These are phyloP conservation scores for Plutomurus gul DNA, from an alignment of 1,140 invertebrate species.

Conservation along the genomic window DNA sequence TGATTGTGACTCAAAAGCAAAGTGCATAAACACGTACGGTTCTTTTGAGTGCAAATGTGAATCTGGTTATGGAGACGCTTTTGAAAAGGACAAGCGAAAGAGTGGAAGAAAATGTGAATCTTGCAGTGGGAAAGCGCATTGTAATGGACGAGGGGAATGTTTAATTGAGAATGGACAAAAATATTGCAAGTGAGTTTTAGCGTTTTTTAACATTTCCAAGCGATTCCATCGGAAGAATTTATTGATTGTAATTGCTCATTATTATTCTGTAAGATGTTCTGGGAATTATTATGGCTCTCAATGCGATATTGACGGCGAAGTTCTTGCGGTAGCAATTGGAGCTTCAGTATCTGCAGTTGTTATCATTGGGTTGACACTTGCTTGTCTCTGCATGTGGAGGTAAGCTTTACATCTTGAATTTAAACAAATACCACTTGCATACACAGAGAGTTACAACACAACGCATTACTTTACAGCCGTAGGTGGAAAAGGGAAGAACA, in stretches of 20 bases:
- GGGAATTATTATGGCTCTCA: constrained; percentile 84
- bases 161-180: constrained; percentile 74
- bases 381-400: constrained; percentile 89
- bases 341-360: constrained; percentile 83
- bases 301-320: constrained; percentile 89
- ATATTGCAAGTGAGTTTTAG: constrained; percentile 72
- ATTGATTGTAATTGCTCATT: neutral
- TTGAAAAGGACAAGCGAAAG: constrained; percentile 66
- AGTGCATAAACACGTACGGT: constrained; percentile 87
- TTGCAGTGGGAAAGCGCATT: constrained; percentile 73
- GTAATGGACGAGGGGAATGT: constrained; percentile 79
- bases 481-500: constrained; percentile 86
- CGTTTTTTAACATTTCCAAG: constrained; percentile 14
- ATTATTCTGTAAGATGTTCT: constrained; percentile 66
- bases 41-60: constrained; percentile 84
- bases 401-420: constrained; percentile 57
- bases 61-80: constrained; percentile 75
- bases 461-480: constrained; percentile 64
- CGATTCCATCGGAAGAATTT: neutral
- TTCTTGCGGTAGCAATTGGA: constrained; percentile 84
- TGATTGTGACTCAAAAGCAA: constrained; percentile 84
- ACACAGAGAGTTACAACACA: neutral
- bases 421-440: neutral
- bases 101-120: constrained; percentile 75
- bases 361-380: constrained; percentile 82